Base-by-base conservation (phyloP, 1,140 invertebrate genomes). In the Drosophila sproati region DNA sequence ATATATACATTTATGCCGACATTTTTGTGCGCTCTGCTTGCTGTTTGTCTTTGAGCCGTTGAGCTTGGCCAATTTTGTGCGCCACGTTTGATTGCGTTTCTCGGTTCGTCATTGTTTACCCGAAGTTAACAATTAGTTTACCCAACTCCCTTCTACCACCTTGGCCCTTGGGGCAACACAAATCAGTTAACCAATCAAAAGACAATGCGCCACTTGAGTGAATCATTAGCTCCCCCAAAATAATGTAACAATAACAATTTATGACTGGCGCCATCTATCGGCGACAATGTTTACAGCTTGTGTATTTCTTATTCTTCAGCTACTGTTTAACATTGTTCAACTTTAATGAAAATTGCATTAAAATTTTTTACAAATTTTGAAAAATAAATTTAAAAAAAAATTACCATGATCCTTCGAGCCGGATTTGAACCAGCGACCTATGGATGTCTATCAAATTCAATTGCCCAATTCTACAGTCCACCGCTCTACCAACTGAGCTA, bases 401-500 rank as follows among this genome's bases (percentile, higher is more conserved):
- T 20, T 43, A 52, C 52, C 4, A 35, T 6, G 47, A 78, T 95
- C 94, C 94, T 95, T 95, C 94, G 94, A 95, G 94, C 94, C 94
- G 94, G 94, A 95, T 95, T 95, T 95, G 94, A 95, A 95, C 94
- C 94, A 95, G 94, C 94, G 94, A 95, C 94, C 94, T 95, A 95
- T 95, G 94, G 94, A 95, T 95, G 29, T 92, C 93, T 20, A 20
- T 1, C 82, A 78, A 67, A 20, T 3, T 48, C 20, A 20, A 20
- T 60, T 32, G 1, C 8, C 37, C 20, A 20, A 5, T 55, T 59
- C 96, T 96, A 96, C 96, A 96, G 95, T 96, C 96, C 96, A 96
- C 95, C 96, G 96, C 96, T 96, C 96, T 96, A 96, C 96, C 96
- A 96, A 96, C 95, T 96, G 96, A 96, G 95, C 95, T 96, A 96